Evolutionary conservation across 2,113 vertebrate species (phyloP), one percentile per base, ranked within the genome.

Genomic region (Limnothrissa miodon): DNA sequence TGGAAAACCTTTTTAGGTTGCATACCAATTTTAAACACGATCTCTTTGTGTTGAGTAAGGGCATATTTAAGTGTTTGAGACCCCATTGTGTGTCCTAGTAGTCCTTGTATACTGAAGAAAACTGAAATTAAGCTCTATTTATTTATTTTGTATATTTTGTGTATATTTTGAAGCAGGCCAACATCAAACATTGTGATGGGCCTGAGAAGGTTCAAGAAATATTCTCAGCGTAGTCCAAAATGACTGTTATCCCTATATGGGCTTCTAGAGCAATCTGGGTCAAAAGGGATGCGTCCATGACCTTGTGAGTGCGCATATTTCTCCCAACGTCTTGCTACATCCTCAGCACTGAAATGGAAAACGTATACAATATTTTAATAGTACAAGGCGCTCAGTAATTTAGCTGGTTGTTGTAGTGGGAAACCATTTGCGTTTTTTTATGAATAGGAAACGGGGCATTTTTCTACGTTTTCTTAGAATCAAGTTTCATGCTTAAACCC

Each of bases 401-500:
- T 21, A 33, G n/a, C 59, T 5, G 11, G 62, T 36, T n/a, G n/a
- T n/a, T 10, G 33, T 13, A 13, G 11, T 29, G 59, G 59, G 23
- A 70, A 70, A 36, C 10, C 1, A 51, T n/a, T 46, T 48, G 17
- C 5, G 25, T 56, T 81, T 1, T n/a, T n/a, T 62, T 81, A 25
- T 82, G 13, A 1, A 45, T 70, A 44, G 51, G 39, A 59, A 82
- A 36, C 66, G 17, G 23, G 23, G 92, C 88, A 88, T 84, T 82
- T 85, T 86, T 89, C 66, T 80, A 86, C 85, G 74, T 89, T 91
- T 91, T 88, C 79, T 88, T 91, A 85, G 89, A 85, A 82, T 93
- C 90, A 86, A 51, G 88, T 93, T 94, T 92, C 93, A 92, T 85
- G 85, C 84, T 70, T 78, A 86, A 84, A 87, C 84, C 83, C 80